Evolutionary conservation across 2,797 vertebrate species (phyloP).

Genomic region (Darevskia nairensis): DNA sequence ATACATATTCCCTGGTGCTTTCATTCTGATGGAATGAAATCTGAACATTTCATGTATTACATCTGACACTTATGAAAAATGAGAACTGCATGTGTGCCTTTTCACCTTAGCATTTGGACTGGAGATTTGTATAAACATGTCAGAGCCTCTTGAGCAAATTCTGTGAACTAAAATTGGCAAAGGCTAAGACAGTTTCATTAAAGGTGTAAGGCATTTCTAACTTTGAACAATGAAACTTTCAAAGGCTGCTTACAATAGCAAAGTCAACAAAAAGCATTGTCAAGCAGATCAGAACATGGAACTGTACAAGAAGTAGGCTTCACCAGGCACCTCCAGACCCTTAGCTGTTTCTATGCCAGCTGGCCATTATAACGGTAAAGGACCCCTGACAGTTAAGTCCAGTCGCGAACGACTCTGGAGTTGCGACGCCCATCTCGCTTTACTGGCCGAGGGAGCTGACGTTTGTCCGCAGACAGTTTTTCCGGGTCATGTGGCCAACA

Average conservation of each 20-base stretch:
- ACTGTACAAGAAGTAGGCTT: too few species aligned
- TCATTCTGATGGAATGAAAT: not conserved
- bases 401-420: too few species aligned
- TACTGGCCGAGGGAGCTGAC: too few species aligned
- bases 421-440: too few species aligned
- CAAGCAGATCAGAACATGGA: not conserved
- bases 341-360: too few species aligned
- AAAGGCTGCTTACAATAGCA: too few species aligned
- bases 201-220: conserved; percentile 47
- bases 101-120: not conserved
- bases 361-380: too few species aligned
- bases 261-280: conserved; percentile 34
- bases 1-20: not conserved
- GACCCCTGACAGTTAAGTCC: too few species aligned
- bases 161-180: conserved; percentile 53
- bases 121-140: not conserved
- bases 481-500: too few species aligned
- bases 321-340: too few species aligned
- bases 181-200: conserved; percentile 59
- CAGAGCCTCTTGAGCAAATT: not conserved
- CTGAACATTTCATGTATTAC: not conserved
- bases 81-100: not conserved
- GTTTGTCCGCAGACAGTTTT: too few species aligned
- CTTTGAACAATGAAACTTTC: too few species aligned
- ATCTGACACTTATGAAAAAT: not conserved